Conservation (phyloP, 2,797 vertebrate species). For the Sardinella longiceps region DNA sequence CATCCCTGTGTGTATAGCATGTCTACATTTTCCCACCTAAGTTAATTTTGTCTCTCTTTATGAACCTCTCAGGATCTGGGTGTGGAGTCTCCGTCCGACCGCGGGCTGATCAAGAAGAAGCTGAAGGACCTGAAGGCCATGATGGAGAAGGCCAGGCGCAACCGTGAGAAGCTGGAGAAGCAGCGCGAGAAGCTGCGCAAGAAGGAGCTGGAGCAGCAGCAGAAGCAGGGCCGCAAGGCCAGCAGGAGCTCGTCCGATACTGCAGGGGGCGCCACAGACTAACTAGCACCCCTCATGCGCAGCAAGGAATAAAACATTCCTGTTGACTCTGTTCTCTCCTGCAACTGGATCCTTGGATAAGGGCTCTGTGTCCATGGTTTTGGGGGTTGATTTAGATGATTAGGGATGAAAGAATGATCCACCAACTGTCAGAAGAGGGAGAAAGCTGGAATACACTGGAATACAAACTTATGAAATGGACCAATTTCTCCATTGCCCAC, state of each 20-base stretch:
- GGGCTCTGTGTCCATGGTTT: background rate
- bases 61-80: conserved; percentile 78
- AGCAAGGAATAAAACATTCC: background rate
- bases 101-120: conserved; percentile 90
- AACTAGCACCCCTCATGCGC: conserved; percentile 47
- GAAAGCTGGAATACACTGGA: background rate
- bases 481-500: background rate
- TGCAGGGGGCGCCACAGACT: conserved; percentile 74
- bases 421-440: background rate
- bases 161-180: conserved; percentile 90
- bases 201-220: conserved; percentile 83
- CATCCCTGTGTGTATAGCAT: no score
- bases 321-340: background rate
- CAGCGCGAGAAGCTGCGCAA: conserved; percentile 85
- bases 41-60: background rate
- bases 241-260: conserved; percentile 64
- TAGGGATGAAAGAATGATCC: background rate
- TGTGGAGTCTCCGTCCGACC: conserved; percentile 87
- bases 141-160: conserved; percentile 87
- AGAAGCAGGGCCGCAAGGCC: conserved; percentile 75
- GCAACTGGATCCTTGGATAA: background rate
- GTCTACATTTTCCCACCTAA: background rate
- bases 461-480: background rate
- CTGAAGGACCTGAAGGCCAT: conserved; percentile 92
- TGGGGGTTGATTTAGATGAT: background rate